Evolutionary conservation across 2,888 invertebrate species (phyloP).

Genomic region (Caenorhabditis macrosperma): DNA sequence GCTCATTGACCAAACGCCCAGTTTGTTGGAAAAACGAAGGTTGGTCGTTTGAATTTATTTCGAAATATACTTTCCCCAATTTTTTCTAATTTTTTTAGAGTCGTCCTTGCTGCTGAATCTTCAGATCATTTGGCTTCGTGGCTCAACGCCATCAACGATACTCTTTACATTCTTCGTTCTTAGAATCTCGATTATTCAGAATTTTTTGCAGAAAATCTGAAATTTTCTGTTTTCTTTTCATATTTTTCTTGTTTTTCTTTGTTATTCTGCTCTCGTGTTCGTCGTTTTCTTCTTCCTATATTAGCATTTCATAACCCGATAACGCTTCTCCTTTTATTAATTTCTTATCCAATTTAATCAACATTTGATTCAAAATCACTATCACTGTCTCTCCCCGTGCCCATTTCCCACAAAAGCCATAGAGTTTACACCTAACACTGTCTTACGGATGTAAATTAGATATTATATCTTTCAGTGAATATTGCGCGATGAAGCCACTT

Average conservation of each 20-base stretch:
- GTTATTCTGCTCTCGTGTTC: neutral
- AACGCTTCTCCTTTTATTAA: conserved; percentile 1
- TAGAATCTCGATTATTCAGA: neutral
- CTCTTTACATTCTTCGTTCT: conserved; percentile 61
- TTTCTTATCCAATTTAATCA: neutral
- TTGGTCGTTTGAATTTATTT: neutral
- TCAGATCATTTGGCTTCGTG: conserved; percentile 60
- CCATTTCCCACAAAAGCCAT: no score
- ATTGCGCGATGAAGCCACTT: no score
- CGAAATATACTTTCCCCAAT: no score
- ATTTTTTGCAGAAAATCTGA: neutral
- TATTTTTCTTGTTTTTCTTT: neutral
- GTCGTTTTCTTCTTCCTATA: neutral
- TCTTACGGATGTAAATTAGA: no score
- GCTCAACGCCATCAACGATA: conserved; percentile 70
- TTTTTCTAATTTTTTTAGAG: no score
- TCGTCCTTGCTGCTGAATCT: conserved; percentile 69
- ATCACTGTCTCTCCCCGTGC: no score
- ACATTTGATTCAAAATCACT: no score
- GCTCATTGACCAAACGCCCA: conserved; percentile 64
- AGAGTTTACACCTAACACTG: no score
- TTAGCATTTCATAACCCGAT: neutral
- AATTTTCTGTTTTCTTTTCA: neutral
- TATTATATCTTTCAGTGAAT: no score
- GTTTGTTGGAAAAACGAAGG: conserved; percentile 68